Conservation (phyloP, 2,888 invertebrate species). For the Brachyopa scutellaris region DNA sequence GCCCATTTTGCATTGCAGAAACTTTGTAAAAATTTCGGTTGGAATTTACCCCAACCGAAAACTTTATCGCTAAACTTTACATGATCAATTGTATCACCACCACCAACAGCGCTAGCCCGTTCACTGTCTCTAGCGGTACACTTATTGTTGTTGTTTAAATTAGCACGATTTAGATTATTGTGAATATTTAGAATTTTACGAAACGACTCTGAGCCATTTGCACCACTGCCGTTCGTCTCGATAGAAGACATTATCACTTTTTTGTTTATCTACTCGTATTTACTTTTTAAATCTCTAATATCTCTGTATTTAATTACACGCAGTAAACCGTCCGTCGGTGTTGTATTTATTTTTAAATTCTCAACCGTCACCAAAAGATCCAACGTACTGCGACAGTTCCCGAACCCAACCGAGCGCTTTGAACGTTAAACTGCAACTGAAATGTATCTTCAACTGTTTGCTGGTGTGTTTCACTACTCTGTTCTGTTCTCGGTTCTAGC, state of each 20-base stretch:
- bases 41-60: conserved; percentile 87
- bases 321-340: neutral
- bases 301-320: neutral
- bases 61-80: conserved; percentile 62
- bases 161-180: conserved; percentile 68
- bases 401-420: conserved; percentile 45
- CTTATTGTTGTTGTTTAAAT: conserved; percentile 77
- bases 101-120: conserved; percentile 31
- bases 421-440: conserved; percentile 63
- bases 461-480: conserved; percentile 13
- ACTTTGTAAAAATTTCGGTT: conserved; percentile 86
- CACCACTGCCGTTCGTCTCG: conserved; percentile 26
- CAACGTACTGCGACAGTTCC: neutral
- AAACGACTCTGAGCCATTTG: conserved; percentile 30
- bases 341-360: neutral
- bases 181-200: conserved; percentile 73
- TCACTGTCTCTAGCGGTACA: conserved; percentile 72
- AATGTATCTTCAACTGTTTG: conserved; percentile 26
- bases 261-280: neutral
- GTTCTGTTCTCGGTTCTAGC: conserved; percentile 40
- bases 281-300: conserved; percentile 2
- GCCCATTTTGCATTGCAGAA: conserved; percentile 90
- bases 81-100: conserved; percentile 17
- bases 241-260: conserved; percentile 34
- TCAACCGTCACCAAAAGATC: conserved; percentile 1